These are phyloP conservation scores for Amblyjoppa fuscipennis DNA, from an alignment of 2,888 invertebrate genomes.

Conservation along the genomic window DNA sequence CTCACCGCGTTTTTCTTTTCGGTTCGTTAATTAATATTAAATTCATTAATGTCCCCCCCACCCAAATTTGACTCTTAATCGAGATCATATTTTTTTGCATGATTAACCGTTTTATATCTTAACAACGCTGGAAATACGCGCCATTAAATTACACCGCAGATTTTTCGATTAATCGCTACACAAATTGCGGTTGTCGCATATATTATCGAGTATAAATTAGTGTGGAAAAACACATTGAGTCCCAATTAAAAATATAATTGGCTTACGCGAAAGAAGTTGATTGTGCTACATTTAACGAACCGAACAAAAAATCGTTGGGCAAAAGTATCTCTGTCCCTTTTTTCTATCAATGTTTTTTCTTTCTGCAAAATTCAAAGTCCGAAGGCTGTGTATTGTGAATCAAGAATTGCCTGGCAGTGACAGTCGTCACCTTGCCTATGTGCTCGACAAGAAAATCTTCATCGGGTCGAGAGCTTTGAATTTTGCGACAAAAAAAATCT, in stretches of 20 bases:
- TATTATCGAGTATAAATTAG: background rate
- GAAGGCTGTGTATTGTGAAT: constrained; percentile 29
- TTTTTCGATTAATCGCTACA: too few relatives aligned
- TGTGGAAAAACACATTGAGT: background rate
- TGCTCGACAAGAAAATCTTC: constrained; percentile 55
- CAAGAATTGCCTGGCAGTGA: constrained; percentile 9
- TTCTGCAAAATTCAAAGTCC: constrained; percentile 36
- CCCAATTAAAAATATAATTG: background rate
- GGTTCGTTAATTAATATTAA: background rate
- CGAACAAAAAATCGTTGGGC: background rate
- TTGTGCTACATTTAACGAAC: background rate
- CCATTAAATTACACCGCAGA: too few relatives aligned
- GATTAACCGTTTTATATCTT: too few relatives aligned
- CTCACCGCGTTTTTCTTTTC: background rate
- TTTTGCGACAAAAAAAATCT: constrained; percentile 42
- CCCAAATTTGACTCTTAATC: too few relatives aligned
- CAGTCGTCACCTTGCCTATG: constrained; percentile 43
- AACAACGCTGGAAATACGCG: too few relatives aligned
- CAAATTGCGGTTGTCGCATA: too few relatives aligned
- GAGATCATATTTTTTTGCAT: too few relatives aligned
- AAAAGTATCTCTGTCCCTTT: background rate
- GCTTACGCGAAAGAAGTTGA: background rate
- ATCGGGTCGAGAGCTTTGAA: background rate
- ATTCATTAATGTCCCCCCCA: too few relatives aligned
- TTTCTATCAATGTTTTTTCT: constrained; percentile 1